A percentile compares a stretch with the other conserved stretches of the same genome.
These are phyloP conservation scores for Metopolophium dirhodum DNA, from an alignment of 1,140 invertebrate species.

Conservation along the genomic window DNA sequence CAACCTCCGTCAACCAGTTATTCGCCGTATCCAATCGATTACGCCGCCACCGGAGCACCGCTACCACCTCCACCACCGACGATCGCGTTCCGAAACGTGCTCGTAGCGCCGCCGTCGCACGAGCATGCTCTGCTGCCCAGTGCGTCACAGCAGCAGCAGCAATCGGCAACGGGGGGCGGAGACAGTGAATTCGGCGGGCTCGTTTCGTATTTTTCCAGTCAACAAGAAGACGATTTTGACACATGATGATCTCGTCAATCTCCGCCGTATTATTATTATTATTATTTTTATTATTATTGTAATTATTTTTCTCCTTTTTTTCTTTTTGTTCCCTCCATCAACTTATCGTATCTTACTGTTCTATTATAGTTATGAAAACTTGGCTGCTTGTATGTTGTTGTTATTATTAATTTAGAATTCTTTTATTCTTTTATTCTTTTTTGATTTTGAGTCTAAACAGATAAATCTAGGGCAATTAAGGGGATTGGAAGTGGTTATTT, in stretches of 20 bases:
- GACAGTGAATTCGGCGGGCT: conserved; percentile 79
- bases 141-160: neutral
- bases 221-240: conserved; percentile 70
- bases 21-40: conserved; percentile 10
- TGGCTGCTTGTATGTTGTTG: neutral
- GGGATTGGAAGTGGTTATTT: no score
- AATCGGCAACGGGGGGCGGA: neutral
- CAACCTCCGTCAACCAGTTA: neutral
- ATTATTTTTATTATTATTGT: neutral
- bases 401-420: neutral
- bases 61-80: neutral
- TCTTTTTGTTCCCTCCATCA: neutral
- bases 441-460: neutral
- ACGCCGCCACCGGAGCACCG: neutral
- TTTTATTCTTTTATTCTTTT: neutral
- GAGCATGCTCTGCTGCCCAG: neutral
- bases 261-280: neutral
- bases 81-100: neutral
- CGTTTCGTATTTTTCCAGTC: conserved; percentile 87
- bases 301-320: neutral
- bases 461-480: neutral
- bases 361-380: neutral
- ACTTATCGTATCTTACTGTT: neutral
- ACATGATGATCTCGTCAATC: conserved; percentile 56
- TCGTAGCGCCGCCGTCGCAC: neutral